Evolutionary conservation across 2,888 invertebrate genomes (phyloP).

Genomic region (Drosophila anceps): DNA sequence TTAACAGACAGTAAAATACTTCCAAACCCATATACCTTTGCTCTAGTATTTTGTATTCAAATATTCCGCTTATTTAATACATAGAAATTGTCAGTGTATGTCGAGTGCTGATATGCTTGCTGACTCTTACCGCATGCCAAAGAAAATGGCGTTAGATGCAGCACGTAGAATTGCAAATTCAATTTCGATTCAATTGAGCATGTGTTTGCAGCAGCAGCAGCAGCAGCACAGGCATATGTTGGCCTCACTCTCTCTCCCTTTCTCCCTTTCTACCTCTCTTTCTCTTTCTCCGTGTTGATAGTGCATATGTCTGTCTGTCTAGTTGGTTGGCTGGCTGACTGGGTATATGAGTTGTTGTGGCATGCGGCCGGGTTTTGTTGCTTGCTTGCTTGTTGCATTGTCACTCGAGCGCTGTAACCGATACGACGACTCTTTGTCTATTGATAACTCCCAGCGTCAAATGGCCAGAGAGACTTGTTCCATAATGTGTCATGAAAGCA

Average conservation of each 20-base stretch:
- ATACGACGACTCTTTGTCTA: constrained; percentile 56
- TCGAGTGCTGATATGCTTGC: constrained; percentile 25
- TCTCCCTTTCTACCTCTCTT: background rate
- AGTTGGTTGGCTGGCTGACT: constrained; percentile 6
- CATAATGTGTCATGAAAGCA: background rate
- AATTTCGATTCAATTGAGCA: constrained; percentile 81
- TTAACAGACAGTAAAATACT: background rate
- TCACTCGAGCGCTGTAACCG: constrained; percentile 60
- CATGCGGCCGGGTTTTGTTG: constrained; percentile 59
- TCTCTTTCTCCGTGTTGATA: constrained; percentile 8
- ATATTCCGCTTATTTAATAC: background rate
- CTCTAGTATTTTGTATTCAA: no score
- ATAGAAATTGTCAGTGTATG: constrained; percentile 24
- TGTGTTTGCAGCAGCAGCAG: constrained; percentile 67
- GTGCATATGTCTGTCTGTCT: constrained; percentile 16
- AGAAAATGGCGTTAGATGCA: constrained; percentile 75
- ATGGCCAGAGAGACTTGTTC: constrained; percentile 7
- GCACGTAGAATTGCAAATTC: constrained; percentile 79
- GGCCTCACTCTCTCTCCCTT: background rate
- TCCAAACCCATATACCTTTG: no score
- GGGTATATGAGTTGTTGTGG: constrained; percentile 48
- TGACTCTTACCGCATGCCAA: constrained; percentile 60
- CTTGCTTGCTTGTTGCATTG: constrained; percentile 75
- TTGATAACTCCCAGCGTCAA: constrained; percentile 37
- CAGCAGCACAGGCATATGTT: constrained; percentile 60